phyloP scores from a whole-genome alignment of 1,140 invertebrate genomes.

The Bombus fervidus region DNA sequence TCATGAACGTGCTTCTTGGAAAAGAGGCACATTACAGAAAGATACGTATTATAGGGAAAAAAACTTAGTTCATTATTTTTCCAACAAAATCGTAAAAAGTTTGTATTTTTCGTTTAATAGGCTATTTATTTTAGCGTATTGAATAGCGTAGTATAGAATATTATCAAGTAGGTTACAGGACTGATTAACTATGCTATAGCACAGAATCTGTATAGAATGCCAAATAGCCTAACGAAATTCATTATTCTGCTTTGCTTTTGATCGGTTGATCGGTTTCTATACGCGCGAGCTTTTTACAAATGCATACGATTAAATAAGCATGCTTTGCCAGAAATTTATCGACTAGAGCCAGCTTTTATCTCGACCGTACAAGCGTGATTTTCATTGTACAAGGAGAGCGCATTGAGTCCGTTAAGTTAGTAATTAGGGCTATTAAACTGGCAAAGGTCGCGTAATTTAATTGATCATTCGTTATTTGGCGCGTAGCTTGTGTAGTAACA shows the following conservation, averaged over 20 bases:
- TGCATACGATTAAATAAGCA: background rate
- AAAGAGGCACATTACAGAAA: fast-evolving
- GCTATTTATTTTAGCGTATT: background rate
- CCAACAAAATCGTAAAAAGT: background rate
- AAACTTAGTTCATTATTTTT: background rate
- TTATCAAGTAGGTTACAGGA: no score
- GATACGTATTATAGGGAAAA: background rate
- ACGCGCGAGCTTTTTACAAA: background rate
- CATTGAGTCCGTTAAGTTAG: slow-evolving; percentile 32
- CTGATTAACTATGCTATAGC: no score
- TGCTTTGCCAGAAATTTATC: slow-evolving; percentile 5
- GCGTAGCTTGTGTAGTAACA: background rate
- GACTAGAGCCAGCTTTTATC: background rate
- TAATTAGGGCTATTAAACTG: slow-evolving; percentile 45
- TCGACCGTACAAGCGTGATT: slow-evolving; percentile 15
- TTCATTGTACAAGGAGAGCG: slow-evolving; percentile 13
- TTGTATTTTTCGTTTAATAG: background rate
- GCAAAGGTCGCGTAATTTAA: slow-evolving; percentile 39
- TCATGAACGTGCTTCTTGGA: background rate
- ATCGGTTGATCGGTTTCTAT: background rate
- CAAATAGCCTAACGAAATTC: slow-evolving; percentile 4
- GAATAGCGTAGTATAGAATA: no score
- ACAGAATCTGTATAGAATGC: background rate
- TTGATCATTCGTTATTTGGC: slow-evolving; percentile 28
- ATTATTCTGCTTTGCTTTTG: background rate